Conservation (phyloP, 2,113 vertebrate species). For the Ceyx margarethae region DNA sequence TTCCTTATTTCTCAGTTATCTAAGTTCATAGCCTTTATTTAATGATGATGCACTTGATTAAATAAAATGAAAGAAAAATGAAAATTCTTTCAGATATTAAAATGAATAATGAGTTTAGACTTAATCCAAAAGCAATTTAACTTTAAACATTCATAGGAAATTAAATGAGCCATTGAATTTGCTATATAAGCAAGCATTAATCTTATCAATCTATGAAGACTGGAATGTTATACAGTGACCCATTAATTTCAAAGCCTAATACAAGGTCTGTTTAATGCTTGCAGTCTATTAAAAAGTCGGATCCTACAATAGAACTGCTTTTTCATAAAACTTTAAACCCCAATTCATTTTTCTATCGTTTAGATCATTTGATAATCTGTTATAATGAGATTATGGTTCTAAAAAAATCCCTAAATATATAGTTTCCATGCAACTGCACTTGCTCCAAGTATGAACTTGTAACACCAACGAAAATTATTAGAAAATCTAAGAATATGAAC, state of each 20-base stretch:
- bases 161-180: slow-evolving; percentile 91
- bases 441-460: not conserved
- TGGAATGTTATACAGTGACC: slow-evolving; percentile 80
- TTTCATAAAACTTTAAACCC: slow-evolving; percentile 75
- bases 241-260: slow-evolving; percentile 84
- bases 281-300: slow-evolving; percentile 82
- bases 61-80: slow-evolving; percentile 84
- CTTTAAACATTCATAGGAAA: slow-evolving; percentile 87
- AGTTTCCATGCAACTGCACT: slow-evolving; percentile 24
- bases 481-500: not conserved
- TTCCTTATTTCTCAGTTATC: slow-evolving; percentile 72
- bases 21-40: slow-evolving; percentile 73
- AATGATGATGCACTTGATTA: slow-evolving; percentile 82
- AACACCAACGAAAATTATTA: not conserved
- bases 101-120: slow-evolving; percentile 83
- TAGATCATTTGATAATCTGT: slow-evolving; percentile 72
- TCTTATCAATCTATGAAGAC: slow-evolving; percentile 83
- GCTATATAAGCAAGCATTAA: slow-evolving; percentile 87
- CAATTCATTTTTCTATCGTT: slow-evolving; percentile 72
- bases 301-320: slow-evolving; percentile 76
- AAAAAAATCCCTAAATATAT: slow-evolving; percentile 25
- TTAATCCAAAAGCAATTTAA: slow-evolving; percentile 90
- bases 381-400: slow-evolving; percentile 67
- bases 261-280: slow-evolving; percentile 81
- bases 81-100: slow-evolving; percentile 82